Percentiles rank a stretch among this genome's conserved stretches.
Conservation (phyloP, 1,140 invertebrate species). For the Ephestia elutella region DNA sequence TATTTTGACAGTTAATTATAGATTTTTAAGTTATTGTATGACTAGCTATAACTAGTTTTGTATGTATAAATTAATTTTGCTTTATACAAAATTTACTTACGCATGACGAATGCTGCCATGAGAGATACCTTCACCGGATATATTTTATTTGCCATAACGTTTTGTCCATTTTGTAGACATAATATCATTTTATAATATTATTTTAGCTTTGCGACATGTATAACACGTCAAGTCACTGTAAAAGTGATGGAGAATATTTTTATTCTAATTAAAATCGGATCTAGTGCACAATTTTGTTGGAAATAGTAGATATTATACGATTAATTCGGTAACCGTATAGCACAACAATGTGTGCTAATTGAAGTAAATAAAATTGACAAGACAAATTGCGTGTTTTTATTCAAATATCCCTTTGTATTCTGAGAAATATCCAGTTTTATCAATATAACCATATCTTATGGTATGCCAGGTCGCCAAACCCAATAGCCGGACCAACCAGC, state of each 20-base stretch:
- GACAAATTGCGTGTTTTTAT: slow-evolving; percentile 12
- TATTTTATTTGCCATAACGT: slow-evolving; percentile 25
- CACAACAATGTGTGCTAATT: slow-evolving; percentile 54
- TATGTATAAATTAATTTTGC: slow-evolving; percentile 25
- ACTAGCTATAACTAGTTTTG: slow-evolving; percentile 42
- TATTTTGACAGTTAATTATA: slow-evolving; percentile 27
- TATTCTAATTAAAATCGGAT: slow-evolving; percentile 27
- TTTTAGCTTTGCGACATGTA: slow-evolving; percentile 19
- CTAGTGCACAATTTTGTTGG: slow-evolving; percentile 55
- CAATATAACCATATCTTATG: too few relatives aligned
- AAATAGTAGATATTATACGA: slow-evolving; percentile 46
- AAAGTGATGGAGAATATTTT: slow-evolving; percentile 12
- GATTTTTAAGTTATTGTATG: slow-evolving; percentile 40
- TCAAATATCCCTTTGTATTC: background rate
- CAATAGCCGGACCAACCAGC: too few relatives aligned
- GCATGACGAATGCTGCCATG: slow-evolving; percentile 31
- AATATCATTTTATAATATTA: slow-evolving; percentile 5
- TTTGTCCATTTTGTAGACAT: slow-evolving; percentile 7
- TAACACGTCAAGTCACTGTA: slow-evolving; percentile 10
- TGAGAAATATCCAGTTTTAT: too few relatives aligned
- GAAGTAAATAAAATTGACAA: slow-evolving; percentile 56
- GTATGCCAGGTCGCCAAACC: too few relatives aligned
- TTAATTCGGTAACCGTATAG: slow-evolving; percentile 52
- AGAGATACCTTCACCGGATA: slow-evolving; percentile 9
- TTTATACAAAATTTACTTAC: slow-evolving; percentile 17